phyloP scores from a whole-genome alignment of 1,140 invertebrate genomes.

The Amyelois transitella region DNA sequence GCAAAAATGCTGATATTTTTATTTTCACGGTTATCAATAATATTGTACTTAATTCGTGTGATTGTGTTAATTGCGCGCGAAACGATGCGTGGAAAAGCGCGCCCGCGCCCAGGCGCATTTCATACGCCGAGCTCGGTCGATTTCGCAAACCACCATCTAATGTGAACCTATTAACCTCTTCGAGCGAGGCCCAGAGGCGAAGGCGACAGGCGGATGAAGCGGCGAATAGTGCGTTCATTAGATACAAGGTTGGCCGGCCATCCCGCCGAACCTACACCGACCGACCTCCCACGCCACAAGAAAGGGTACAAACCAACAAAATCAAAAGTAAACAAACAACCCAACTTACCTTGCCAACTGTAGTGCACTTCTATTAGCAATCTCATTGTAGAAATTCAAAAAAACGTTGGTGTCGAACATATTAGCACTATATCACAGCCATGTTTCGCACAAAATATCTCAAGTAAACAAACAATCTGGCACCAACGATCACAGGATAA shows the following conservation, averaged over 20 bases:
- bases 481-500: slow-evolving; percentile 69
- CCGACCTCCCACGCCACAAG: slow-evolving; percentile 27
- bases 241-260: slow-evolving; percentile 61
- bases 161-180: slow-evolving; percentile 74
- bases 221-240: slow-evolving; percentile 62
- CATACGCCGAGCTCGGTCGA: slow-evolving; percentile 47
- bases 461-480: slow-evolving; percentile 54
- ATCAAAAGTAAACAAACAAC: slow-evolving; percentile 63
- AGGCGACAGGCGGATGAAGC: slow-evolving; percentile 69
- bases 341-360: slow-evolving; percentile 67
- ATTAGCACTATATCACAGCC: slow-evolving; percentile 72
- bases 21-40: not conserved
- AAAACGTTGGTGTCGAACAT: slow-evolving; percentile 70
- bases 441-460: slow-evolving; percentile 56
- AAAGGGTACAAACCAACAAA: slow-evolving; percentile 33
- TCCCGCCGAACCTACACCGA: slow-evolving; percentile 27
- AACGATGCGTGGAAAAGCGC: slow-evolving; percentile 56
- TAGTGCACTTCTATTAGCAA: slow-evolving; percentile 70
- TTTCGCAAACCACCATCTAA: slow-evolving; percentile 72
- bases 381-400: slow-evolving; percentile 72
- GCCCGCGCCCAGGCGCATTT: slow-evolving; percentile 42
- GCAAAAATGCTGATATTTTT: no score
- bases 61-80: slow-evolving; percentile 52
- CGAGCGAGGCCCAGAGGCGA: slow-evolving; percentile 63
- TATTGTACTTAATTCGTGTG: slow-evolving; percentile 18